Evolutionary conservation across 2,113 vertebrate species (phyloP).

Genomic region (Nerophis ophidion): DNA sequence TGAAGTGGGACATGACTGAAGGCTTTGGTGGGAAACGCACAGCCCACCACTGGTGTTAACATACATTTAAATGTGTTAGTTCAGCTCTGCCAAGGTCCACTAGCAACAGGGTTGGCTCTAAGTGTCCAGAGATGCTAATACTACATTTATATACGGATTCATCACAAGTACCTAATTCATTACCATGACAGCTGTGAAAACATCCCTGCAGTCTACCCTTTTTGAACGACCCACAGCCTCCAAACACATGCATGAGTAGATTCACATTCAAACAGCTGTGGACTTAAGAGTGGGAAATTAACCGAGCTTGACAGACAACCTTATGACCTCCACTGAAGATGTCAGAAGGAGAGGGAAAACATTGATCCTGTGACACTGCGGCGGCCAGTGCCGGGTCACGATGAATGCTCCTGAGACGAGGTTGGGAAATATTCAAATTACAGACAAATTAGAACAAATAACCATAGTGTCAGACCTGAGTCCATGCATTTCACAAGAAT

Average conservation of each 20-base stretch:
- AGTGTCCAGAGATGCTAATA: constrained; percentile 59
- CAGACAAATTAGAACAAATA: constrained; percentile 67
- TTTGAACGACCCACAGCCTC: constrained; percentile 36
- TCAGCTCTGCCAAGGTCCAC: constrained; percentile 38
- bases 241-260: constrained; percentile 54
- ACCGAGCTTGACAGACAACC: constrained; percentile 67
- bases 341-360: constrained; percentile 55
- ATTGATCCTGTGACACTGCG: constrained; percentile 64
- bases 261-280: constrained; percentile 65
- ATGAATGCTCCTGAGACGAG: constrained; percentile 56
- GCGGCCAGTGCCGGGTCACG: constrained; percentile 38
- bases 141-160: constrained; percentile 70
- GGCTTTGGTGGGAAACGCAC: no score
- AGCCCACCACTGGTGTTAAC: not conserved
- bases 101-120: constrained; percentile 45
- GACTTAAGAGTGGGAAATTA: constrained; percentile 61
- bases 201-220: constrained; percentile 50
- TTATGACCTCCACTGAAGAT: constrained; percentile 54
- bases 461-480: constrained; percentile 23
- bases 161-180: constrained; percentile 67
- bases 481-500: not conserved
- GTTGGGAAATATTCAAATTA: constrained; percentile 69
- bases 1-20: no score
- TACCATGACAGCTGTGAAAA: constrained; percentile 68
- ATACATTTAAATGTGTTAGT: constrained; percentile 49